Evolutionary conservation across 2,888 invertebrate genomes (phyloP).

Genomic region (Hydrotaea cyrtoneurina): DNA sequence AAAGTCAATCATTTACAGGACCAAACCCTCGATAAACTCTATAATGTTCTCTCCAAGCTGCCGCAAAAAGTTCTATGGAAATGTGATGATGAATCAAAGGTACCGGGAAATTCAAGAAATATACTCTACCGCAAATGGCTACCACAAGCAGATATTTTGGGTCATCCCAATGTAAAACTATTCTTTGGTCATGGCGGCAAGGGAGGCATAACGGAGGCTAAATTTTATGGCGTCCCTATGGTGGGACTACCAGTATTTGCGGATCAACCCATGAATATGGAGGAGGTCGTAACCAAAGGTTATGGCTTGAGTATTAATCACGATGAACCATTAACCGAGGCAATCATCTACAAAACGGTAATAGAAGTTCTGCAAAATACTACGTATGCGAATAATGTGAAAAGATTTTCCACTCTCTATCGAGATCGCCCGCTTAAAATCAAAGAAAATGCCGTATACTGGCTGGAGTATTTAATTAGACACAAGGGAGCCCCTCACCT

Average conservation of each 20-base stretch:
- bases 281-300: conserved; percentile 86
- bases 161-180: conserved; percentile 82
- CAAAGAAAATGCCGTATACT: conserved; percentile 82
- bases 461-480: conserved; percentile 83
- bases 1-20: conserved; percentile 78
- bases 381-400: conserved; percentile 73
- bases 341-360: conserved; percentile 60
- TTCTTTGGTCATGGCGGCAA: conserved; percentile 86
- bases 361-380: conserved; percentile 70
- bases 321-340: conserved; percentile 58
- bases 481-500: conserved; percentile 82
- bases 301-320: conserved; percentile 67
- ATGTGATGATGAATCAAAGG: conserved; percentile 81
- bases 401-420: conserved; percentile 80
- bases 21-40: conserved; percentile 81
- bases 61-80: conserved; percentile 85
- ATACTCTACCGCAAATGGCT: conserved; percentile 83
- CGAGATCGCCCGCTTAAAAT: conserved; percentile 82
- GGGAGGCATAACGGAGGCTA: conserved; percentile 84
- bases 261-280: conserved; percentile 80
- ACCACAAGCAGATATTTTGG: conserved; percentile 85
- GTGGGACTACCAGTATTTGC: conserved; percentile 70
- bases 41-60: conserved; percentile 82
- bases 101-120: conserved; percentile 75
- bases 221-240: conserved; percentile 82